These are phyloP conservation scores for Ranitomeya imitator DNA, from an alignment of 2,113 vertebrate species.

Conservation along the genomic window DNA sequence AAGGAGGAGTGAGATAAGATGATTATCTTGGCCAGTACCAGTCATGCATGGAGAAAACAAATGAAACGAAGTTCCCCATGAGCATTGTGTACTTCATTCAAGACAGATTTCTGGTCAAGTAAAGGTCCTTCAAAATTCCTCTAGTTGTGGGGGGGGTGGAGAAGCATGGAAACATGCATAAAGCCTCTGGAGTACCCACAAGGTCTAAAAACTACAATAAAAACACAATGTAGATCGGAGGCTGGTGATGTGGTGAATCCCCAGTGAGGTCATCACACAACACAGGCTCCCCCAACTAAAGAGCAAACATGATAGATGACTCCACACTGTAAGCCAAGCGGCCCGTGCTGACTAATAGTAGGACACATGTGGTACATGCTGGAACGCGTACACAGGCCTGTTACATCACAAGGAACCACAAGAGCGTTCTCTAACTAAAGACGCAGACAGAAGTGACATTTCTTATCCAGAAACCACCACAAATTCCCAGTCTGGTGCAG, in stretches of 20 bases:
- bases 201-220: background rate
- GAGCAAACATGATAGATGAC: background rate
- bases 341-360: background rate
- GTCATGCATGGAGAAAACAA: too few relatives aligned
- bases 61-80: too few relatives aligned
- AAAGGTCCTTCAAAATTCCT: background rate
- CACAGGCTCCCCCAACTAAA: background rate
- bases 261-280: conserved; percentile 12
- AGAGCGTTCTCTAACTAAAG: background rate
- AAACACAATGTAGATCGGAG: background rate
- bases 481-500: background rate
- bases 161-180: too few relatives aligned
- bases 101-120: background rate
- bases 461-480: background rate
- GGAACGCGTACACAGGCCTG: background rate
- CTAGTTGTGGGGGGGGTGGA: too few relatives aligned
- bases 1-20: too few relatives aligned
- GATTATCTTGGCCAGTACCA: too few relatives aligned
- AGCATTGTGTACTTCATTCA: background rate
- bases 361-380: background rate
- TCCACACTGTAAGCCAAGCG: background rate
- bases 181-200: background rate
- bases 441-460: background rate
- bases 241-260: background rate
- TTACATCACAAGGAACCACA: background rate